These are phyloP conservation scores for Hypothenemus hampei DNA, from an alignment of 1,140 invertebrate species.

Conservation along the genomic window DNA sequence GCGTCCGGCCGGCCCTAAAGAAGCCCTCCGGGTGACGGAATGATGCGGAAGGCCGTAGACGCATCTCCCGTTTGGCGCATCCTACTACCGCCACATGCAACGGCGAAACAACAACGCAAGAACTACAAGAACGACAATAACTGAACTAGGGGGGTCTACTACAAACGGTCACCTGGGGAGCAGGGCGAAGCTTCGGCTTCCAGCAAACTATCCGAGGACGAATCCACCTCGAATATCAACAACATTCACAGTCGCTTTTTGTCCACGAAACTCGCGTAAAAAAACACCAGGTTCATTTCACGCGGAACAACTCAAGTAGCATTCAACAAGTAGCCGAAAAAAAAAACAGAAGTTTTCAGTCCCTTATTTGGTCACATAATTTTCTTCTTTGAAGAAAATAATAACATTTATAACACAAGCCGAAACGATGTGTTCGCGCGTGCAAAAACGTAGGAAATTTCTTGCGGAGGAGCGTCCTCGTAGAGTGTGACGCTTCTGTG, in stretches of 20 bases:
- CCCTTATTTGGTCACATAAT: background rate
- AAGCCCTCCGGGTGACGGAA: constrained; percentile 31
- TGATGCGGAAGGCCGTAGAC: constrained; percentile 41
- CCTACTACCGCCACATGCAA: constrained; percentile 32
- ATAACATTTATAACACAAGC: too few species aligned
- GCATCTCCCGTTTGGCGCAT: constrained; percentile 42
- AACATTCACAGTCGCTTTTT: constrained; percentile 35
- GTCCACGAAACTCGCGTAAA: too few species aligned
- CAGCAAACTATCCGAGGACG: constrained; percentile 31
- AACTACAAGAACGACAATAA: constrained; percentile 25
- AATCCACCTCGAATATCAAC: constrained; percentile 43
- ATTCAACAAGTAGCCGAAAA: too few species aligned
- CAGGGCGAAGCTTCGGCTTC: constrained; percentile 40
- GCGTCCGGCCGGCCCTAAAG: constrained; percentile 23
- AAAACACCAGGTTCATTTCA: too few species aligned
- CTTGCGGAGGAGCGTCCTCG: too few species aligned
- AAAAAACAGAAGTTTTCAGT: too few species aligned
- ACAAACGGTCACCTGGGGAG: constrained; percentile 42
- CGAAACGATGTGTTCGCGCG: too few species aligned
- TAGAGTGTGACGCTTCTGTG: too few species aligned
- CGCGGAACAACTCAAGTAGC: background rate
- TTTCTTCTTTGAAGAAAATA: too few species aligned
- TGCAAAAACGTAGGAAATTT: too few species aligned
- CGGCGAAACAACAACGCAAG: constrained; percentile 20
- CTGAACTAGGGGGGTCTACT: constrained; percentile 1